Evolutionary conservation across 1,140 invertebrate genomes (phyloP), one percentile per base, ranked within the genome.

Genomic region (Heliconius eleuchia): DNA sequence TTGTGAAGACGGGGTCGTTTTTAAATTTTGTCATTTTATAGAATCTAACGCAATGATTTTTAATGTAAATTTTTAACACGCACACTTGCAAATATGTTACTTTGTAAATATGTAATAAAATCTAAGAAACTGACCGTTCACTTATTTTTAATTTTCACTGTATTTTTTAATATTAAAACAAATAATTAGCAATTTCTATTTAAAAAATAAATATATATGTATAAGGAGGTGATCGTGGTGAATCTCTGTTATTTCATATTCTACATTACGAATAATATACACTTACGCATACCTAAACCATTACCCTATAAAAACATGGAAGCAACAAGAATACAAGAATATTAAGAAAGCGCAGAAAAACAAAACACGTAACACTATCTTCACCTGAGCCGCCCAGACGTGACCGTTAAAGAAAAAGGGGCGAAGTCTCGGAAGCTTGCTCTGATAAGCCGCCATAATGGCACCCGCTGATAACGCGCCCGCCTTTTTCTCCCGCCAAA

Each of bases 371-470:
- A 88, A 83, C 73, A 81, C 86, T 92, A 92, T 92, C 89, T 88
- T 73, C 83, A 89, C 87, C 87, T 92, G 86, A 88, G 86, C 84
- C 84, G 84, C 85, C 82, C 86, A 92, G 91, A 93, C 92, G 92
- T 92, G 91, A 91, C 90, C 87, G 90, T 94, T 92, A 92, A 94
- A 93, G 89, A 92, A 91, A 92, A 92, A 91, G 88, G 90, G 88
- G 89, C 87, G 81, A 89, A 89, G 86, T 89, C 89, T 88, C 91
- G 93, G 94, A 94, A 94, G 91, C 88, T 80, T 77, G 55, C 84
- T 74, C 87, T 92, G 93, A 95, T 95, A 94, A 95, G 93, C 91
- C 88, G 79, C 89, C 92, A 92, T 95, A 95, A 95, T 95, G 94
- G 94, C 90, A 84, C 80, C 81, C 82, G 86, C 87, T 90, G 92